Evolutionary conservation across 1,140 invertebrate species (phyloP), one percentile per base, ranked within the genome.

Genomic region (Heliothis virescens): DNA sequence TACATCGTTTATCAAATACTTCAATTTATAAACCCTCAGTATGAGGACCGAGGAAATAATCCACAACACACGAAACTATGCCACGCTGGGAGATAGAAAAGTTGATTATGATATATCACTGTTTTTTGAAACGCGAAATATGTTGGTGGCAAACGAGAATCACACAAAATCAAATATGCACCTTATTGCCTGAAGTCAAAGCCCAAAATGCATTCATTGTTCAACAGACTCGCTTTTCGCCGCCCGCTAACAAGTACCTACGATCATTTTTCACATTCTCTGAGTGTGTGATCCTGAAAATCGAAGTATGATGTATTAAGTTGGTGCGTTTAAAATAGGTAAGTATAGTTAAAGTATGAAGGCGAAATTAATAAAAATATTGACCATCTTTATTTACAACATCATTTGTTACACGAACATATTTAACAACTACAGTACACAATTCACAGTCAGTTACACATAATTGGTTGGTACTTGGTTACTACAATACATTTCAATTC

Each of bases 91-190:
- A 78, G 62, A 78, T 21, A 63, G n/a, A 55, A 80, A 76, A 76
- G 41, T 60, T 76, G 53, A 80, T 76, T 62, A 76, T 80, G 79
- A 76, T 80, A 62, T 71, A 80, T 80, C 41, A 67, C 74, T 53
- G 34, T 65, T 26, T 57, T 60, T 29, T 69, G 62, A 72, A 76
- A 76, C 53, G 18, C 10, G 52, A 57, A 62, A 67, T 71, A 80
- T 60, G 53, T 67, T 26, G n/a, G n/a, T 15, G 12, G 29, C 62
- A 4, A 53, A 16, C 53, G 29, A 50, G 52, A 29, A 75, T 34
- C 47, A 16, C 59, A 71, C 26, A 55, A 57, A 57, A 72, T 48
- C 67, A 72, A 41, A 63, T 79, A 52, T 16, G 48, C 34, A 60
- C 67, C 47, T 52, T 79, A 72, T 59, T 11, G 29, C 47, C n/a